These are phyloP conservation scores for Steinernema scapterisci DNA, from an alignment of 2,888 invertebrate species.

Conservation along the genomic window DNA sequence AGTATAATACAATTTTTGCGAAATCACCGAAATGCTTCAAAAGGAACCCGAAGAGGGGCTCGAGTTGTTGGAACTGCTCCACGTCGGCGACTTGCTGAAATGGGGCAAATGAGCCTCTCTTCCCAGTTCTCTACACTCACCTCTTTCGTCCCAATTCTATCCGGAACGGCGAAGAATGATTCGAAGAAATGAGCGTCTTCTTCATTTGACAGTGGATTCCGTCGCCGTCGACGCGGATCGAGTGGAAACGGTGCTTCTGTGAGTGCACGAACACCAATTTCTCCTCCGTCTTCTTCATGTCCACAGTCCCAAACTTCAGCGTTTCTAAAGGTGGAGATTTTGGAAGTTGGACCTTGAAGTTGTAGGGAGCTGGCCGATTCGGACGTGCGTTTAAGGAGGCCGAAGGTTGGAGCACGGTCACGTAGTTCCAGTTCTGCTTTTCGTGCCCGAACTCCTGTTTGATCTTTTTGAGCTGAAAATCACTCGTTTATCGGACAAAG, in stretches of 20 bases:
- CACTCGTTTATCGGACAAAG: neutral
- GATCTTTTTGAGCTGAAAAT: neutral
- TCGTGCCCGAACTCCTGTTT: neutral
- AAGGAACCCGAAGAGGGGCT: neutral
- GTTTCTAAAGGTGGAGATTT: neutral
- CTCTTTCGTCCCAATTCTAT: neutral
- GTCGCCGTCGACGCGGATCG: constrained; percentile 12
- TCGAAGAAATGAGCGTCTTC: neutral
- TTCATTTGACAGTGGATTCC: neutral
- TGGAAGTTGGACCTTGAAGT: neutral
- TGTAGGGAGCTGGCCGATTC: neutral
- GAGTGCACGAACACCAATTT: constrained; percentile 12
- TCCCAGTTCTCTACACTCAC: neutral
- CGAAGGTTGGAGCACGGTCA: neutral
- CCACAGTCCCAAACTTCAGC: constrained; percentile 1
- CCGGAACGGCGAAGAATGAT: too few relatives aligned
- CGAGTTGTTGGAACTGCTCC: constrained; percentile 19
- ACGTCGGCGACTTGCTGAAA: neutral
- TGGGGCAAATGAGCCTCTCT: too few relatives aligned
- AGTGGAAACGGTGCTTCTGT: constrained; percentile 8
- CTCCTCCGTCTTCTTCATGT: neutral
- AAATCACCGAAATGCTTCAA: neutral
- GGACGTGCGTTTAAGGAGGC: neutral
- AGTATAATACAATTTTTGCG: too few relatives aligned
- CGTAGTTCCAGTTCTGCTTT: neutral